These are phyloP conservation scores for Drosophila tani DNA, from an alignment of 1,140 invertebrate genomes.

Conservation along the genomic window DNA sequence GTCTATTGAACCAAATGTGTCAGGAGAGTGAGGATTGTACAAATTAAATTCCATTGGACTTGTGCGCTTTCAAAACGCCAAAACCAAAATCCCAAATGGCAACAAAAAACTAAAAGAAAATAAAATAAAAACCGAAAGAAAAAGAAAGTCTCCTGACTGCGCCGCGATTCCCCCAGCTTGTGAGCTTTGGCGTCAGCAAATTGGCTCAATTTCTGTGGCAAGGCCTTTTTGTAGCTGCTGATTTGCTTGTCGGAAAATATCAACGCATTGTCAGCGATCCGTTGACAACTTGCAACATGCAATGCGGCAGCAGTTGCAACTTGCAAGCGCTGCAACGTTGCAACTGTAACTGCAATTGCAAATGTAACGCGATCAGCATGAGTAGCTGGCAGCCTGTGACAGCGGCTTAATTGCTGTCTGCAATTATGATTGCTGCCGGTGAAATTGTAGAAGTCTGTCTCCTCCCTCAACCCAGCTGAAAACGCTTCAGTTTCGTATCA, in stretches of 20 bases:
- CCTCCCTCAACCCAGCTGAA: not conserved
- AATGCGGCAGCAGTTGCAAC: conserved; percentile 52
- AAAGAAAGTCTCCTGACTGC: conserved; percentile 17
- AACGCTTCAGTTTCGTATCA: conserved; percentile 68
- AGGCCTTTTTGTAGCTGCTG: conserved; percentile 50
- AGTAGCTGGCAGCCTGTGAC: conserved; percentile 76
- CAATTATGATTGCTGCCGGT: conserved; percentile 75
- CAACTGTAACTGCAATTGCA: conserved; percentile 43
- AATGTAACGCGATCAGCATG: conserved; percentile 79
- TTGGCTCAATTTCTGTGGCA: conserved; percentile 68
- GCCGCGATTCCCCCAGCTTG: conserved; percentile 22
- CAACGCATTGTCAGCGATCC: conserved; percentile 78
- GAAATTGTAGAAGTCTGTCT: conserved; percentile 53
- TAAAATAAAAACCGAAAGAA: conserved; percentile 58
- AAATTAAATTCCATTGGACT: conserved; percentile 51
- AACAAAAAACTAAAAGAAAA: conserved; percentile 7
- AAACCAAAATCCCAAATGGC: conserved; percentile 12
- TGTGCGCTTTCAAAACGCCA: conserved; percentile 38
- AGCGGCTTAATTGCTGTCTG: conserved; percentile 80
- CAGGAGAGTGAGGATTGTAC: conserved; percentile 42
- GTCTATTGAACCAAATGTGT: conserved; percentile 45
- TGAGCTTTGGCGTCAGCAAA: conserved; percentile 59
- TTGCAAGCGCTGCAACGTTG: conserved; percentile 19
- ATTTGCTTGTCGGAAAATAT: conserved; percentile 83
- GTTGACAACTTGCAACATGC: conserved; percentile 66